A percentile compares a stretch with the other conserved stretches of the same genome.
phyloP scores from a whole-genome alignment of 2,797 vertebrate species.

The Sebastiscus albofasciatus region DNA sequence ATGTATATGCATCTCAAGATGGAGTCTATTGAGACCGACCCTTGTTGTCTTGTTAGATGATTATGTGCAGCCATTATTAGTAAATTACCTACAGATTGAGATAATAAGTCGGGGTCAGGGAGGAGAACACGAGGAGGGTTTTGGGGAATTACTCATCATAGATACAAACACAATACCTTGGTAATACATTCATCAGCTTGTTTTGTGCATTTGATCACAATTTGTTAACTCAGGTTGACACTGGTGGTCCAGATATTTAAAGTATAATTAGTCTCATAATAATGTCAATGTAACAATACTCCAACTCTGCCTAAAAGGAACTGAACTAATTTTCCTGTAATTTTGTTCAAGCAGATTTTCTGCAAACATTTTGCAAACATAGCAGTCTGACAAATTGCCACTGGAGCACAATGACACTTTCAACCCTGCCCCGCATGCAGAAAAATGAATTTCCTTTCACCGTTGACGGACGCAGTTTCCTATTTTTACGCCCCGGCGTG shows the following conservation, averaged over 20 bases:
- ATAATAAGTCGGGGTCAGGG: conserved; percentile 25
- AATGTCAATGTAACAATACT: conserved; percentile 25
- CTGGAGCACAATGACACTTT: conserved; percentile 63
- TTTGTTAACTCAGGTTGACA: not conserved
- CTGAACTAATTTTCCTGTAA: conserved; percentile 63
- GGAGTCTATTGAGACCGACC: conserved; percentile 63
- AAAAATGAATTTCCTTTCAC: conserved; percentile 56
- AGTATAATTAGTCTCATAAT: conserved; percentile 23
- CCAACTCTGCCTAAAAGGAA: conserved; percentile 39
- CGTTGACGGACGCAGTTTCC: conserved; percentile 14
- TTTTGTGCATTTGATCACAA: not conserved
- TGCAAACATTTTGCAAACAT: conserved; percentile 51
- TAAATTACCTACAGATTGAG: conserved; percentile 37
- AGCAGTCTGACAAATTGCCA: conserved; percentile 63
- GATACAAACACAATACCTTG: conserved; percentile 8
- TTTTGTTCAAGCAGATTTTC: conserved; percentile 59
- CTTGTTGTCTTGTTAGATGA: conserved; percentile 57
- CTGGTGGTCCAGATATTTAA: conserved; percentile 4
- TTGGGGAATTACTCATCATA: not conserved
- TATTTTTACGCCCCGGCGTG: conserved; percentile 28
- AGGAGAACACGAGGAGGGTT: conserved; percentile 5
- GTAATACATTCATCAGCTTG: not conserved
- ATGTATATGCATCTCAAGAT: conserved; percentile 50
- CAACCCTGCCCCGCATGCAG: conserved; percentile 36
- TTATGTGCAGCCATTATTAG: conserved; percentile 31